Percentiles rank a stretch among this genome's conserved stretches.
Evolutionary conservation across 2,888 invertebrate genomes (phyloP).

Genomic region (Chymomyza amoena): DNA sequence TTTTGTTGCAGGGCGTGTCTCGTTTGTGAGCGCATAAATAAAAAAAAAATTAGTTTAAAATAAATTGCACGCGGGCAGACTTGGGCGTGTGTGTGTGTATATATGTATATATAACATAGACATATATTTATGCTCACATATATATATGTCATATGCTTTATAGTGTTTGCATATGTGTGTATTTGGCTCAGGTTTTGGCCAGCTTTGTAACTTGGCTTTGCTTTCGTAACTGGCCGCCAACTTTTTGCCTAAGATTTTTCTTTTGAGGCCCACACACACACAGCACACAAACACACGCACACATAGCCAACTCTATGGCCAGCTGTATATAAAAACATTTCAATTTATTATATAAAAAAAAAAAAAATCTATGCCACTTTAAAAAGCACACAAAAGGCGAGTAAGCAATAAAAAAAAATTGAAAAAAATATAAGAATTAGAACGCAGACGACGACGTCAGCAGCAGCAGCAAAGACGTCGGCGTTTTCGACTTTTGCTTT

Average conservation of each 20-base stretch:
- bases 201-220: conserved; percentile 26
- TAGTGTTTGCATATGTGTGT: conserved; percentile 5
- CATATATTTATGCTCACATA: too few species aligned
- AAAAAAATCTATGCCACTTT: conserved; percentile 52
- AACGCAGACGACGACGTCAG: conserved; percentile 49
- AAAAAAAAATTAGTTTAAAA: neutral
- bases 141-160: too few species aligned
- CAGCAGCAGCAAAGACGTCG: conserved; percentile 23
- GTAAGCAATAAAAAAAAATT: conserved; percentile 19
- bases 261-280: neutral
- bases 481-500: neutral
- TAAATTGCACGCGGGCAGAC: neutral
- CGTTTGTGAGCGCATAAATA: neutral
- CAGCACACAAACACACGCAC: neutral
- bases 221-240: conserved; percentile 21
- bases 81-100: conserved; percentile 9
- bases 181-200: conserved; percentile 7
- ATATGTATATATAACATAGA: neutral
- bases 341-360: conserved; percentile 53
- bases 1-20: neutral
- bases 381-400: conserved; percentile 42
- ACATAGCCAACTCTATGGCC: conserved; percentile 9
- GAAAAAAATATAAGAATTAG: conserved; percentile 42
- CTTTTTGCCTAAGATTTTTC: conserved; percentile 14
- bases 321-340: conserved; percentile 48